Evolutionary conservation across 2,797 vertebrate genomes (phyloP), one percentile per base, ranked within the genome.

Genomic region (Tokudaia tokunoshimensis): DNA sequence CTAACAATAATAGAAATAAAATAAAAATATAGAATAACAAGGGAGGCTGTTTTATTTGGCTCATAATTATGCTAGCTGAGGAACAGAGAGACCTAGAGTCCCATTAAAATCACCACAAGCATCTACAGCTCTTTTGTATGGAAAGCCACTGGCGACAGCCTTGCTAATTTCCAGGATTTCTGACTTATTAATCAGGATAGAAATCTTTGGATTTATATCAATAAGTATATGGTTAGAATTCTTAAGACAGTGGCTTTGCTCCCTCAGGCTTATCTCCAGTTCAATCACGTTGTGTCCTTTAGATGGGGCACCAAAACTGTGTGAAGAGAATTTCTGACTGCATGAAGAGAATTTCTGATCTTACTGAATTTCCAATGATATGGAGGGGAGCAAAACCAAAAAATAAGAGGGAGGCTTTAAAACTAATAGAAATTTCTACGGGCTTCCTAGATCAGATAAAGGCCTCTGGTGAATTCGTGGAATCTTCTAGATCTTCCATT

Each of bases 381-480:
- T 50, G 81, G 75, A 86, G 72, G 44, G 47, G 59, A 83, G 76
- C 37, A 85, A 72, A 86, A 70, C 13, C 75, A 81, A 26, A 90
- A 92, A 37, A 34, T n/a, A 50, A 86, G 63, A 79, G 92, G 80
- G 67, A 88, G 94, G 9, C 12, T 82, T 92, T 89, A 63, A 82
- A 78, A 72, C 37, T 31, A 57, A 19, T 70, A 63, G 81, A 78
- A 94, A 76, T 75, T 44, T 83, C 47, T 70, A 57, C 6, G 11
- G 20, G 55, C 59, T n/a, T 81, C 72, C n/a, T 75, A 59, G 19
- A 34, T 90, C 47, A 79, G 67, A 94, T 63, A 75, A 78, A 70
- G 92, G 29, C 15, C 31, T 82, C 26, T 52, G 57, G 74, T 89
- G 72, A 78, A 75, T 37, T 61, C 52, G 4, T 20, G 47, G 79